These are phyloP conservation scores for Melanostigma gelatinosum DNA, from an alignment of 2,113 vertebrate species.

Conservation along the genomic window DNA sequence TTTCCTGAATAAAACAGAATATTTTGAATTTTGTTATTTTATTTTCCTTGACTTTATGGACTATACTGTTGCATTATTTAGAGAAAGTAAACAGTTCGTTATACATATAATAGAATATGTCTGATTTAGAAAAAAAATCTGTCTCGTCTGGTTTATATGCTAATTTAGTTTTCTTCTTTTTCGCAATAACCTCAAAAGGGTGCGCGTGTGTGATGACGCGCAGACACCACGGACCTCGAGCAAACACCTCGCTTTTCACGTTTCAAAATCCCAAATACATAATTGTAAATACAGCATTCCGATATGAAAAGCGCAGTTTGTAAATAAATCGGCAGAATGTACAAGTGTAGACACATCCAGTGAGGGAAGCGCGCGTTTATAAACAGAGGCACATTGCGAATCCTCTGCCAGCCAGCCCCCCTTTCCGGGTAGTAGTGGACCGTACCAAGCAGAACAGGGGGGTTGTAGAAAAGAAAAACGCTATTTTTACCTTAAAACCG, in stretches of 20 bases:
- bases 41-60: background rate
- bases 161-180: background rate
- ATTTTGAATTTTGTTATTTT: background rate
- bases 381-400: constrained; percentile 72
- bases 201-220: background rate
- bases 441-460: constrained; percentile 57
- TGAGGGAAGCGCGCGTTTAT: constrained; percentile 27
- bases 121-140: background rate
- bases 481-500: background rate
- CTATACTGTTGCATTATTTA: background rate
- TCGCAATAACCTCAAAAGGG: background rate
- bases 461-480: rapidly evolving
- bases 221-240: background rate
- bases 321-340: background rate
- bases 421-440: constrained; percentile 61
- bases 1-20: background rate
- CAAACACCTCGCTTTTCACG: background rate
- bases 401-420: constrained; percentile 24
- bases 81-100: background rate
- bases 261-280: background rate
- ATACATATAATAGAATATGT: background rate
- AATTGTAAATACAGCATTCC: rapidly evolving
- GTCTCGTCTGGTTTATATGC: background rate
- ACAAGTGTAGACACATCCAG: background rate
- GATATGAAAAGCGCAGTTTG: rapidly evolving